A percentile compares a stretch with the other conserved stretches of the same genome.
Conservation (phyloP, 2,888 invertebrate species). For the Myopa tessellatipennis region DNA sequence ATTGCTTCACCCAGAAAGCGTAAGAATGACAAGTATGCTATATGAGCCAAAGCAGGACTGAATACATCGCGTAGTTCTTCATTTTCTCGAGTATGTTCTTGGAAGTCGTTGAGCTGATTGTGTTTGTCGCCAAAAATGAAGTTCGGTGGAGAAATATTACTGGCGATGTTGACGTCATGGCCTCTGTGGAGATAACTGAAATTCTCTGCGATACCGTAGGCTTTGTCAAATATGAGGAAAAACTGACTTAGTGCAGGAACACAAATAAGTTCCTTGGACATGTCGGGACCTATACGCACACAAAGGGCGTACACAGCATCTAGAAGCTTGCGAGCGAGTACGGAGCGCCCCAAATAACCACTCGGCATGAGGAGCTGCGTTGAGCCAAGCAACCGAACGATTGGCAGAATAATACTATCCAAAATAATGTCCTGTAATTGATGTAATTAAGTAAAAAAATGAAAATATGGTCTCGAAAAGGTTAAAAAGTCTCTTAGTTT, state of each 20-base stretch:
- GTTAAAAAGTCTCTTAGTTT: too few relatives aligned
- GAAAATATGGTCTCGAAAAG: too few relatives aligned
- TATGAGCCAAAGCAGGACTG: conserved; percentile 85
- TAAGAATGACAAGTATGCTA: conserved; percentile 81
- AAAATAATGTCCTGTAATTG: conserved; percentile 81
- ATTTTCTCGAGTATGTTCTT: conserved; percentile 69
- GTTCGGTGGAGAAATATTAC: conserved; percentile 50
- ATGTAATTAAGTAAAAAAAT: too few relatives aligned
- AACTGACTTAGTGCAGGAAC: conserved; percentile 80
- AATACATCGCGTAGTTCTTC: conserved; percentile 87
- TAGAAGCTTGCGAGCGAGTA: conserved; percentile 83
- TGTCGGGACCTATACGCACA: conserved; percentile 79
- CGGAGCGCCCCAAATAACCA: conserved; percentile 79
- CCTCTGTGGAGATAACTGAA: conserved; percentile 49
- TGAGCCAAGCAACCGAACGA: conserved; percentile 83
- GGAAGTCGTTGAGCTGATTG: conserved; percentile 46
- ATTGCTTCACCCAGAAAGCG: conserved; percentile 79
- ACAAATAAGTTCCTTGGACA: conserved; percentile 80
- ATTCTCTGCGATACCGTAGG: conserved; percentile 62
- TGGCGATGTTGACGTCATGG: conserved; percentile 53
- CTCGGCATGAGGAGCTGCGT: conserved; percentile 84
- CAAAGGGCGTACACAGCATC: conserved; percentile 86
- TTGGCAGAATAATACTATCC: conserved; percentile 84
- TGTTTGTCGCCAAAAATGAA: conserved; percentile 45
- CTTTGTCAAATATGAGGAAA: conserved; percentile 84